Evolutionary conservation across 2,888 invertebrate species (phyloP).

Genomic region (Incurvaria masculella): DNA sequence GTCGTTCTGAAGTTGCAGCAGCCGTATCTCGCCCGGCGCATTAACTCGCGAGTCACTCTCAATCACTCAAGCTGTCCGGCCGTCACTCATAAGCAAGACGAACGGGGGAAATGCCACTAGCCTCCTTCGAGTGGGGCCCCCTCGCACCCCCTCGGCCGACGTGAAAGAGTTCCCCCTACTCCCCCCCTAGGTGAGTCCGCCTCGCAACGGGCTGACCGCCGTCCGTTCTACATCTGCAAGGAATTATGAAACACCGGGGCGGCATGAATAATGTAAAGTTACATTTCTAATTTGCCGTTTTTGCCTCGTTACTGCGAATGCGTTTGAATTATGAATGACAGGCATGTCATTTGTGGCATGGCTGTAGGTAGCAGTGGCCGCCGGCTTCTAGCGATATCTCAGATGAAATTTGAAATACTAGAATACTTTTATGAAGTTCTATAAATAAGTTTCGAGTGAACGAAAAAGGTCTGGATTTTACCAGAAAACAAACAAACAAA

Average conservation of each 20-base stretch:
- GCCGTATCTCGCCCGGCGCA: constrained; percentile 42
- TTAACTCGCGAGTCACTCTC: constrained; percentile 55
- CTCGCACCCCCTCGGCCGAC: background rate
- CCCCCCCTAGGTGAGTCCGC: background rate
- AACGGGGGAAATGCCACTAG: constrained; percentile 45
- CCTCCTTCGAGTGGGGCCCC: constrained; percentile 28
- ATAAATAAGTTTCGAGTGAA: no score
- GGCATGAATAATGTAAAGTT: background rate
- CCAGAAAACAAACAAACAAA: no score
- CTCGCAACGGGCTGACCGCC: background rate
- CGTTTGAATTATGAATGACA: background rate
- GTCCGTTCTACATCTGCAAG: background rate
- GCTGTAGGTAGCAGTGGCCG: no score
- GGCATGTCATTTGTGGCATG: no score
- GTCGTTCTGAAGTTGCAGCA: constrained; percentile 20
- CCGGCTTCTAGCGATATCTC: no score
- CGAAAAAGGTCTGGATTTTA: no score
- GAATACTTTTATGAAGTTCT: no score
- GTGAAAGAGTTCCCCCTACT: background rate
- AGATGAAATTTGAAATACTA: no score
- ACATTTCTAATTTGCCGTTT: background rate
- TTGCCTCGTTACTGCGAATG: background rate
- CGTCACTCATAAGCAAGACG: constrained; percentile 56
- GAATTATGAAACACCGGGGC: background rate
- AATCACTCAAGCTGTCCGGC: constrained; percentile 55